phyloP scores from a whole-genome alignment of 2,113 vertebrate genomes.

The Uropsilus gracilis region DNA sequence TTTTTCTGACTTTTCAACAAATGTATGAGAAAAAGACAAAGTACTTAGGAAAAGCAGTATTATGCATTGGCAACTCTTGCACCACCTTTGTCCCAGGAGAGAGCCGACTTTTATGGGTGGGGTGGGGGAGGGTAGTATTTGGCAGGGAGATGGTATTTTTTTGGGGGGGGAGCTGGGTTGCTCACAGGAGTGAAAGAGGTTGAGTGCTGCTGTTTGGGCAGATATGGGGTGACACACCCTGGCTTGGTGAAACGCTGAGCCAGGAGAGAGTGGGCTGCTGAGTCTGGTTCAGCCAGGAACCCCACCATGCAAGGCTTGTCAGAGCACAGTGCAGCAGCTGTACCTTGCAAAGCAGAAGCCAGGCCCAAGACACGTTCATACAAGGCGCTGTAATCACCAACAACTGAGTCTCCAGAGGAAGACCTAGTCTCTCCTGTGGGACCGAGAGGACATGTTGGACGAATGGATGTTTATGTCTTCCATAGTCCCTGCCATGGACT shows the following conservation, averaged over 20 bases:
- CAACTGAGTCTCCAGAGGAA: not conserved
- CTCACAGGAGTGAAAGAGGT: not conserved
- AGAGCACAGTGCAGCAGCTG: fast-evolving
- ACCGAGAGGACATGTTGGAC: not conserved
- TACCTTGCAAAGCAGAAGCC: not conserved
- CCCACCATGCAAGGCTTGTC: fast-evolving
- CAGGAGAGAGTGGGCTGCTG: fast-evolving
- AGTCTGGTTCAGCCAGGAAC: not conserved
- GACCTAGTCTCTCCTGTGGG: too few species aligned
- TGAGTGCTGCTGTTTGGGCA: fast-evolving
- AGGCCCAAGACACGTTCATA: not conserved
- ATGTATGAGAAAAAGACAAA: not conserved
- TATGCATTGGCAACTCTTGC: constrained; percentile 14
- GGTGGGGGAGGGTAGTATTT: not conserved
- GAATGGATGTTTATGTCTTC: not conserved
- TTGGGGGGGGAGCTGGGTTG: not conserved
- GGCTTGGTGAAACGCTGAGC: not conserved
- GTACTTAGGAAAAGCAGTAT: constrained; percentile 48
- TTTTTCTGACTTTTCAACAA: constrained; percentile 51
- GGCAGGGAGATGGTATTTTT: not conserved
- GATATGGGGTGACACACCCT: too few species aligned
- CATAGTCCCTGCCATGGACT: not conserved
- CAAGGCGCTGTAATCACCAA: fast-evolving
- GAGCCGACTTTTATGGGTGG: not conserved
- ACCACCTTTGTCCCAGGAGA: not conserved